Conservation (phyloP, 2,888 invertebrate species). For the Seira musarum region DNA sequence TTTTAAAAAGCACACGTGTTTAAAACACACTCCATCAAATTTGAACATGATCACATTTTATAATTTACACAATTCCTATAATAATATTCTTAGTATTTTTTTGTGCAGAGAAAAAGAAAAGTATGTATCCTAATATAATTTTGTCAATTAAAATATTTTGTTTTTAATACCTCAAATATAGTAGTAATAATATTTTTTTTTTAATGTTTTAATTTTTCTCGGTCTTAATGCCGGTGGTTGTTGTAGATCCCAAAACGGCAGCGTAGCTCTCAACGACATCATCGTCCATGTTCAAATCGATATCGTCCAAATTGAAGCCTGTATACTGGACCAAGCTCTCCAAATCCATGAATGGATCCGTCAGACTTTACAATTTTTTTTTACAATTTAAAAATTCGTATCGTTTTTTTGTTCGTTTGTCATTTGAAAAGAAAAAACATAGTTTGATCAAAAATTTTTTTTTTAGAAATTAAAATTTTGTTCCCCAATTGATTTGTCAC, state of each 20-base stretch:
- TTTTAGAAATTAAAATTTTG: neutral
- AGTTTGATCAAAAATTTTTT: slow-evolving; percentile 15
- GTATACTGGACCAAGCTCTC: slow-evolving; percentile 58
- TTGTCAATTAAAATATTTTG: too few species aligned
- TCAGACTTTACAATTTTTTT: slow-evolving; percentile 24
- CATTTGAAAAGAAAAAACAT: too few species aligned
- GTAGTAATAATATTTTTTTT: too few species aligned
- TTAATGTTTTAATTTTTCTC: neutral
- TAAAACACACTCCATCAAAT: too few species aligned
- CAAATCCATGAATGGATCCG: slow-evolving; percentile 60
- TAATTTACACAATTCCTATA: too few species aligned
- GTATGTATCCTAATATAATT: too few species aligned
- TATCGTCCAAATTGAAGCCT: slow-evolving; percentile 58
- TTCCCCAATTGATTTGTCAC: slow-evolving; percentile 2
- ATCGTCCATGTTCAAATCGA: slow-evolving; percentile 57
- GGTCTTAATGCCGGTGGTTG: slow-evolving; percentile 7
- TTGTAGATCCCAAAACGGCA: neutral
- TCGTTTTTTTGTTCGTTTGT: too few species aligned
- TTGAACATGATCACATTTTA: too few species aligned
- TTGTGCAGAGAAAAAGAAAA: too few species aligned
- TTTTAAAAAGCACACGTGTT: too few species aligned
- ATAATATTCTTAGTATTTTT: too few species aligned
- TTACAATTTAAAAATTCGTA: neutral
- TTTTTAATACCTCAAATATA: too few species aligned
- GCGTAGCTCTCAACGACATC: slow-evolving; percentile 38